Base-by-base conservation (phyloP, 2,797 vertebrate genomes). In the Danio tinwini region DNA sequence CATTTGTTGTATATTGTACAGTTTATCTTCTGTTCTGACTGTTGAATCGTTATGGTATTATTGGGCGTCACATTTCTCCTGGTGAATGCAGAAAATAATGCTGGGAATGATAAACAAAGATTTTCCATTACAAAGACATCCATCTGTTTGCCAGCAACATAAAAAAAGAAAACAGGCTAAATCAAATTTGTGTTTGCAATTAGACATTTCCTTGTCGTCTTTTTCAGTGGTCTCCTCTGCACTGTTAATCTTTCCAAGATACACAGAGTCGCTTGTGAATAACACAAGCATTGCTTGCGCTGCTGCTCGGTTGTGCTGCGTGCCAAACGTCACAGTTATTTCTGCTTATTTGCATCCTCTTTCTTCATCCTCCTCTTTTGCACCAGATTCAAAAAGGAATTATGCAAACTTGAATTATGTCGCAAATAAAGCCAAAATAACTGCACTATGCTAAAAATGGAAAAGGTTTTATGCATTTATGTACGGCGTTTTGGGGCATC, bases 1-100 rank as follows among this genome's bases (percentile, higher is more conserved):
- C 16, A 52, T 45, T 79, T 69, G 5, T 44, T 29, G 45, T 71
- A 3, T 29, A 3, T 29, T 29, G 29, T 77, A 55, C 17, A 59
- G 14, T 50, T 56, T 45, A 63, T 40, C 47, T 37, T 67, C 37
- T 40, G n/a, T n/a, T 76, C 16, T 42, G 37, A 55, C 64, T 42
- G 14, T 21, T 61, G 37, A 81, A 74, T 45, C 62, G 55, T 42
- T 82, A 71, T 11, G 17, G 62, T 62, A 52, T 50, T 19, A 50
- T 78, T 79, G 45, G 56, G 11, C 52, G 53, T 44, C 37, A 49
- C 61, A 64, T 77, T 77, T 65, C 65, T 65, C 10, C 61, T 39
- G 40, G 42, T 5, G 39, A 29, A 70, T 49, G 7, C 37, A 49
- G 63, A 50, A 21, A 69, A 52, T 73, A 42, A 61, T 53, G 39